A percentile compares a stretch with the other conserved stretches of the same genome.
Conservation (phyloP, 2,113 vertebrate species). For the Chunga burmeisteri region DNA sequence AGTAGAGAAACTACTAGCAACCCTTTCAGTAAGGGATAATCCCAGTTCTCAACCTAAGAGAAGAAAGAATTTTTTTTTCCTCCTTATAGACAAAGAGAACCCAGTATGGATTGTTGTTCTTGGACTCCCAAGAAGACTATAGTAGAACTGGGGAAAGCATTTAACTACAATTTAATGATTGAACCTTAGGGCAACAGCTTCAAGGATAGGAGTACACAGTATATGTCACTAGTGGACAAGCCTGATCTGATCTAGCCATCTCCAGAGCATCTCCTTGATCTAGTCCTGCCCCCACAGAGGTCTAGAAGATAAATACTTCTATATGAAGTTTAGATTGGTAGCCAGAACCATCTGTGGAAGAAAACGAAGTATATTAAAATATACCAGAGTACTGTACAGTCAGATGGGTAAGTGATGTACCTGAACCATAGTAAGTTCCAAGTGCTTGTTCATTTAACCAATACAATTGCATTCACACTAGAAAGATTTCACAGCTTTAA, state of each 20-base stretch:
- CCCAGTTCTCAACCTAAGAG: neutral
- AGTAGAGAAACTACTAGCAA: neutral
- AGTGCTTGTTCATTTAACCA: conserved; percentile 21
- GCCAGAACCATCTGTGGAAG: neutral
- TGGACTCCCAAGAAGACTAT: neutral
- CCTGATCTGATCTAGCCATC: neutral
- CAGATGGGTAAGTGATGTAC: neutral
- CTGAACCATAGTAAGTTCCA: neutral
- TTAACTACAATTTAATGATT: neutral
- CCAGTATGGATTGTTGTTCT: neutral
- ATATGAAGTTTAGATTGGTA: neutral
- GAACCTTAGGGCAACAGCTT: neutral
- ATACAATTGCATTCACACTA: conserved; percentile 4
- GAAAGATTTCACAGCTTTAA: conserved; percentile 38
- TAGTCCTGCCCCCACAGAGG: neutral
- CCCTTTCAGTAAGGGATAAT: neutral
- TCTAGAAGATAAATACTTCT: neutral
- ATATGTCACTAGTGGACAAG: no score
- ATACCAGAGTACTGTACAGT: neutral
- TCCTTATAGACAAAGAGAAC: neutral
- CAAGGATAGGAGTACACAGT: neutral
- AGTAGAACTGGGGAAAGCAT: neutral
- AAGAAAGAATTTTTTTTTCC: neutral
- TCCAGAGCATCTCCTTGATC: neutral
- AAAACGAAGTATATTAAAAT: neutral